Conservation (phyloP, 2,797 vertebrate species). For the Pseudochaenichthys georgianus region DNA sequence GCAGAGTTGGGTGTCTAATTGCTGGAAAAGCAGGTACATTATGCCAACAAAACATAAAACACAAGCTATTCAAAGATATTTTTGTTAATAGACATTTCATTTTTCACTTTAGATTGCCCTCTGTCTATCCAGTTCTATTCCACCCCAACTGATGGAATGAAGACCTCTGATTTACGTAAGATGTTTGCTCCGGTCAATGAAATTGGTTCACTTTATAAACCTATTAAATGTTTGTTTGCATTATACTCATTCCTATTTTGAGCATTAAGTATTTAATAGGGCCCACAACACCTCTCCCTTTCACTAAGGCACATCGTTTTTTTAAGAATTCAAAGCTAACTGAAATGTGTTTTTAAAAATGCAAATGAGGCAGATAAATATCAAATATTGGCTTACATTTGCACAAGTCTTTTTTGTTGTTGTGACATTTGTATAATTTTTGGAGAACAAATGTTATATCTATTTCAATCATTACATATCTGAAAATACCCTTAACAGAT, state of each 20-base stretch:
- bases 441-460: no score
- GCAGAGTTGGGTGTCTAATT: constrained; percentile 83
- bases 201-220: neutral
- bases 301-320: no score
- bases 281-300: no score
- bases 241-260: neutral
- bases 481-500: no score
- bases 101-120: constrained; percentile 78
- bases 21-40: constrained; percentile 83
- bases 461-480: no score
- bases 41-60: neutral
- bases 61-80: fast-evolving
- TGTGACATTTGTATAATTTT: no score
- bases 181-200: neutral
- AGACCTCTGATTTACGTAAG: constrained; percentile 79
- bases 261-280: neutral
- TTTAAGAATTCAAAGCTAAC: no score
- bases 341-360: no score
- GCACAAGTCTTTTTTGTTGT: no score
- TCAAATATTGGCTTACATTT: no score
- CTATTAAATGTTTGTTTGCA: neutral
- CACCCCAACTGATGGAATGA: constrained; percentile 72
- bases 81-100: neutral
- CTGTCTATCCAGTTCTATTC: constrained; percentile 86
- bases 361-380: no score